Evolutionary conservation across 2,113 vertebrate genomes (phyloP), one percentile per base, ranked within the genome.

Genomic region (Coryphaenoides rupestris): DNA sequence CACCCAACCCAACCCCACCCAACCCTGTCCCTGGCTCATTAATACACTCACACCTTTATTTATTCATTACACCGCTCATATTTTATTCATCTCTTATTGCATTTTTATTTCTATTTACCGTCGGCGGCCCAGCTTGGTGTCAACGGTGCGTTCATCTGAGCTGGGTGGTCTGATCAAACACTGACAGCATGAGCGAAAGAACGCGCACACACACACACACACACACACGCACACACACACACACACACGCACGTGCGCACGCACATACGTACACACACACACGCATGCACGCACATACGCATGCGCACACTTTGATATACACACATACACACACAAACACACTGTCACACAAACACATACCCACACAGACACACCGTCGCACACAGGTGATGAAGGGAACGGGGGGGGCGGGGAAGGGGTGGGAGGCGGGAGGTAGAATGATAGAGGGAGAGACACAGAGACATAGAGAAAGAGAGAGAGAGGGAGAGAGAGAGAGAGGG

Each of bases 1-100:
- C 19, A 19, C 19, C 17, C 19, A 62, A 75, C 80, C 70, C 81
- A 26, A 69, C 75, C 75, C 66, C 62, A 76, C 80, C 71, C 74
- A 80, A 26, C 59, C 68, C 57, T 40, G 75, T 77, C 75, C 77
- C 17, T 33, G 57, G 79, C 71, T 80, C 86, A 87, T 86, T 87
- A 83, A 84, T 82, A 86, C 78, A 84, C 80, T 79, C 82, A 74
- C 76, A 72, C 70, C 66, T 85, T 88, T 87, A 87, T 81, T 87
- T 88, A 88, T 87, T 88, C 80, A 88, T 84, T 82, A 86, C 74
- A 57, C 19, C 16, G 21, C 77, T 83, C 85, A 88, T 88, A 86
- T 87, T 86, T 87, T 81, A 88, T 88, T 87, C 67, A 88, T 86
- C 58, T 50, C 63, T 55, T 72, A 70, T 78, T 84, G 81, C 73